Evolutionary conservation across 2,113 vertebrate genomes (phyloP), one percentile per base, ranked within the genome.

Genomic region (Tyto alba): DNA sequence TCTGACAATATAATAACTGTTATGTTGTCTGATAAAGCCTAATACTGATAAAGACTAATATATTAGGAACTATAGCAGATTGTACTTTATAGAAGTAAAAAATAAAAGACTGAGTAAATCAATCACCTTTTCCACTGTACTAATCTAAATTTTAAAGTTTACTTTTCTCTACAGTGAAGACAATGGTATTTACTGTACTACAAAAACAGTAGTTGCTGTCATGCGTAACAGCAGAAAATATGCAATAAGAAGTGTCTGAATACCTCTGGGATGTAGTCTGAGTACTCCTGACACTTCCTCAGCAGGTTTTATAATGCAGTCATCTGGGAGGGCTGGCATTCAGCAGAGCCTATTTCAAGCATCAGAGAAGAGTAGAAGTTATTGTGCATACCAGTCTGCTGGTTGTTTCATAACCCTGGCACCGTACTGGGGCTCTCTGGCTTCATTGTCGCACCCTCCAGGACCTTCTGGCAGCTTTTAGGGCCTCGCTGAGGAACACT

Each of bases 201-300:
- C 91, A 96, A 92, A 97, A 95, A 17, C 74, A 95, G 75, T 60
- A 80, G 43, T 53, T 96, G 86, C 84, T 94, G 88, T 89, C 91
- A 68, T 95, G 87, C 86, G 26, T 94, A 67, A 95, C 85, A 94
- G 93, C 96, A 96, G 96, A 97, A 98, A 97, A 97, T 97, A 97
- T 62, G 48, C 77, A 56, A n/a, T 78, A 96, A 96, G 90, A 94
- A 57, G 38, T 90, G 80, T 95, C 55, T 88, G 79, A 96, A 98
- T 96, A 96, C 97, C 96, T 91, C 69, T 69, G 95, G 94, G 97
- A 97, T 64, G 81, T 84, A 57, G 90, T 67, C 60, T 84, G 88
- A 95, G 85, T 88, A 92, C 79, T 89, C 66, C 17, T 90, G 97
- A 88, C 79, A 81, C 59, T 92, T 95, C 53, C 79, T 92, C 55